Evolutionary conservation across 2,888 invertebrate species (phyloP), one percentile per base, ranked within the genome.

Genomic region (Anoplius nigerrimus): DNA sequence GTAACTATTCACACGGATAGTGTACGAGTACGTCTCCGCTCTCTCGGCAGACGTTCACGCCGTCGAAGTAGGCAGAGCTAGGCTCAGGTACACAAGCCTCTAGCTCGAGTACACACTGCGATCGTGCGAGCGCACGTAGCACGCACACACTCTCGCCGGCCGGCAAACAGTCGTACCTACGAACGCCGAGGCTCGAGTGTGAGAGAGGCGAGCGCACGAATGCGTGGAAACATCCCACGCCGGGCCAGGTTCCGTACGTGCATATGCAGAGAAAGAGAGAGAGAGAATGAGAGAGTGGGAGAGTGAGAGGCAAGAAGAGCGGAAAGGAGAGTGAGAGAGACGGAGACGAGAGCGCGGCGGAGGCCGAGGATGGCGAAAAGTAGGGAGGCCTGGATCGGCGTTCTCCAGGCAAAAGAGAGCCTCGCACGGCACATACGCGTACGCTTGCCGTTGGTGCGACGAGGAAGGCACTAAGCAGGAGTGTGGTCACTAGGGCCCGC

Each of bases 401-500:
- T 76, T 79, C 79, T 78, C 80, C 80, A 70, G 69, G 75, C 78
- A 70, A 73, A 75, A 79, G 77, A 71, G 76, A 55, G 69, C 16
- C 48, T 61, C 62, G 57, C 66, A 58, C 74, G 71, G 15, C n/a
- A 48, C 48, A 4, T 16, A 48, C 48, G 4, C 13, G 48, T 16
- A 54, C 34, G 75, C 68, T 61, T 71, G 74, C 73, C 66, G 66
- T 64, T 21, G 13, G 21, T 21, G 21, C 34, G 42, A 56, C 11
- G 55, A 55, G 51, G 61, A 43, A 61, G 27, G 42, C 34, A 5
- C 75, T 66, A 57, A 70, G 68, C 62, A 69, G 72, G 69, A 43
- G 59, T 72, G 77, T 76, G 78, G 75, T 78, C 77, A 82, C 75
- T 76, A 81, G 80, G 77, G 69, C 74, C 73, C 63, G 67, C 81